Conservation (phyloP, 2,888 invertebrate species). For the Fragum fragum region DNA sequence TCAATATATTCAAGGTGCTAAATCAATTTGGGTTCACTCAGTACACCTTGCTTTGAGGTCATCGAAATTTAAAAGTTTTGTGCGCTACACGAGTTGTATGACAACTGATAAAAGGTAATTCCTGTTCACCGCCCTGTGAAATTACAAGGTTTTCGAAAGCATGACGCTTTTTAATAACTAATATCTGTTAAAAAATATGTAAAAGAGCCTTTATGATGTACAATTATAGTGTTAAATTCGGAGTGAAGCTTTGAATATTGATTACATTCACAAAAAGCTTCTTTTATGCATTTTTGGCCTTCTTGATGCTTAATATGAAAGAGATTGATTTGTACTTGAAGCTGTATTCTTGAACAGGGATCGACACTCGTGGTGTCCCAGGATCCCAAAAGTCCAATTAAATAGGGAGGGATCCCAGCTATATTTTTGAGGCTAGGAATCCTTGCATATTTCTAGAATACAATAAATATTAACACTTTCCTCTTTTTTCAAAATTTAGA, state of each 20-base stretch:
- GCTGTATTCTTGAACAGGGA: too few species aligned
- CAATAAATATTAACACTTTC: too few species aligned
- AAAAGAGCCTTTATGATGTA: constrained; percentile 22
- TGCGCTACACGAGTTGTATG: constrained; percentile 17
- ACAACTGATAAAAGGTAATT: constrained; percentile 59
- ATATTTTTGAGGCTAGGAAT: too few species aligned
- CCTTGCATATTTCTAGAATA: too few species aligned
- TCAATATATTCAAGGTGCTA: constrained; percentile 32
- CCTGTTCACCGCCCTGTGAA: constrained; percentile 49
- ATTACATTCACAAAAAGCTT: not conserved
- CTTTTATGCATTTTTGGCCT: constrained; percentile 23
- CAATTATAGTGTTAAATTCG: constrained; percentile 25
- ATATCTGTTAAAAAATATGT: constrained; percentile 33
- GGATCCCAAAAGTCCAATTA: too few species aligned
- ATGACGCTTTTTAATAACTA: constrained; percentile 28
- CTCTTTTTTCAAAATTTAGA: too few species aligned
- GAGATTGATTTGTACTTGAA: constrained; percentile 20
- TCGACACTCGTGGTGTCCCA: too few species aligned
- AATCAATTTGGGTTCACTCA: constrained; percentile 57
- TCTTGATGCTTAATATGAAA: constrained; percentile 22
- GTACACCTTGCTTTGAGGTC: constrained; percentile 51
- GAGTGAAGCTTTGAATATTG: constrained; percentile 20
- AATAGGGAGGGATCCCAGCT: too few species aligned
- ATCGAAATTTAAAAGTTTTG: constrained; percentile 32
- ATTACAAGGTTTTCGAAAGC: constrained; percentile 57